Conservation (phyloP, 2,113 vertebrate genomes). For the Anolis sagrei region DNA sequence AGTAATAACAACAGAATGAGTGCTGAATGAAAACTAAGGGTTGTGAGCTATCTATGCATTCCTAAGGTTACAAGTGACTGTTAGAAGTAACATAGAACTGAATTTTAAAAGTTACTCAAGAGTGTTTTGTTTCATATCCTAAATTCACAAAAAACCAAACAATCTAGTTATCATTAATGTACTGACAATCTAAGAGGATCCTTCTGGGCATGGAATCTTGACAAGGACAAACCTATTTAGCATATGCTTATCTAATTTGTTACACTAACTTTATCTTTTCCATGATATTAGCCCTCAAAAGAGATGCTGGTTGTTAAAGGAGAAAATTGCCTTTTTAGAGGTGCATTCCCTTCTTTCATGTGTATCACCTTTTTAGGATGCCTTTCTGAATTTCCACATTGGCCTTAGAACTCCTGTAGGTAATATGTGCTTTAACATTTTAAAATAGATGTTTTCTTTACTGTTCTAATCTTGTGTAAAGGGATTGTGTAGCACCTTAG, state of each 20-base stretch:
- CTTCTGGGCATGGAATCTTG: background rate
- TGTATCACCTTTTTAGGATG: background rate
- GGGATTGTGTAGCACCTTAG: too few relatives aligned
- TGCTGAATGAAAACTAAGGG: background rate
- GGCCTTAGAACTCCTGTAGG: background rate
- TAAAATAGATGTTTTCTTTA: background rate
- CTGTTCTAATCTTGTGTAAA: background rate
- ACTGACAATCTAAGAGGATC: background rate
- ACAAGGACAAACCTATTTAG: background rate
- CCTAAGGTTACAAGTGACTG: background rate
- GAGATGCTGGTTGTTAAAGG: background rate
- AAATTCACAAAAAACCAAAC: background rate
- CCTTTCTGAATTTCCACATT: background rate
- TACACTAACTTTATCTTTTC: background rate
- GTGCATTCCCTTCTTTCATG: background rate
- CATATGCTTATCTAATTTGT: background rate
- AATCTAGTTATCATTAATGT: background rate
- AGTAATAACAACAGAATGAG: background rate
- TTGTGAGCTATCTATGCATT: background rate
- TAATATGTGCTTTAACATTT: background rate
- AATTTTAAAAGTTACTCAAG: background rate
- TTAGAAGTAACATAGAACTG: background rate
- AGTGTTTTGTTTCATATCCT: background rate
- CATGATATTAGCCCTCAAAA: background rate
- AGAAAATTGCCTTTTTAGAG: background rate